These are phyloP conservation scores for Lasius fuliginosus DNA, from an alignment of 2,888 invertebrate species.

Conservation along the genomic window DNA sequence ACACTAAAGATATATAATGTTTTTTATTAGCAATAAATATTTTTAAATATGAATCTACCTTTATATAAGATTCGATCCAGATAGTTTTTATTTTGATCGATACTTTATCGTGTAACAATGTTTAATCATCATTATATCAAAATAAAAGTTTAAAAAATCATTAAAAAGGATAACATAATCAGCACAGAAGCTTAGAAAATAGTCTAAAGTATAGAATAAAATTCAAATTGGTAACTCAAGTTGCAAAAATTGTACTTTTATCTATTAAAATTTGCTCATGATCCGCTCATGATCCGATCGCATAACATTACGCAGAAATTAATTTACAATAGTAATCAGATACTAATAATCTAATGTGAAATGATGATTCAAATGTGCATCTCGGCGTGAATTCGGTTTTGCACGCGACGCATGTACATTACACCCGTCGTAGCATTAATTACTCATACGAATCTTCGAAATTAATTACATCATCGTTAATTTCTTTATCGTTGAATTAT, in stretches of 20 bases:
- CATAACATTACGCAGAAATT: constrained; percentile 35
- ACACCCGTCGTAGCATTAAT: constrained; percentile 47
- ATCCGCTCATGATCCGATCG: constrained; percentile 1
- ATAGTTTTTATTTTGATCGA: background rate
- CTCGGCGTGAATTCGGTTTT: constrained; percentile 53
- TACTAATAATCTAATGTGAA: constrained; percentile 55
- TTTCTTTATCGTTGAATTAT: constrained; percentile 51
- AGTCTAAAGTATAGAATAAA: background rate
- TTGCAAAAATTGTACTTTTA: constrained; percentile 3
- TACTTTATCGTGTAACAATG: constrained; percentile 15
- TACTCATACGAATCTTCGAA: constrained; percentile 52
- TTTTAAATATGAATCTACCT: constrained; percentile 9
- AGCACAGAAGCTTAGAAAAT: background rate
- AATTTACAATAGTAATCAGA: constrained; percentile 54
- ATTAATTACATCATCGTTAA: constrained; percentile 52
- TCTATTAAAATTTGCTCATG: constrained; percentile 13
- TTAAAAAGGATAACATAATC: background rate
- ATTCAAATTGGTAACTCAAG: background rate
- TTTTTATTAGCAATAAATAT: background rate
- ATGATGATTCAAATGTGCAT: constrained; percentile 50
- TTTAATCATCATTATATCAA: constrained; percentile 12
- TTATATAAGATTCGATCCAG: background rate
- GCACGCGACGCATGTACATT: constrained; percentile 43
- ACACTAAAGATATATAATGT: background rate
- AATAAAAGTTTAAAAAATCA: background rate